These are phyloP conservation scores for Pseudochirops corinnae DNA, from an alignment of 2,797 vertebrate genomes.

Conservation along the genomic window DNA sequence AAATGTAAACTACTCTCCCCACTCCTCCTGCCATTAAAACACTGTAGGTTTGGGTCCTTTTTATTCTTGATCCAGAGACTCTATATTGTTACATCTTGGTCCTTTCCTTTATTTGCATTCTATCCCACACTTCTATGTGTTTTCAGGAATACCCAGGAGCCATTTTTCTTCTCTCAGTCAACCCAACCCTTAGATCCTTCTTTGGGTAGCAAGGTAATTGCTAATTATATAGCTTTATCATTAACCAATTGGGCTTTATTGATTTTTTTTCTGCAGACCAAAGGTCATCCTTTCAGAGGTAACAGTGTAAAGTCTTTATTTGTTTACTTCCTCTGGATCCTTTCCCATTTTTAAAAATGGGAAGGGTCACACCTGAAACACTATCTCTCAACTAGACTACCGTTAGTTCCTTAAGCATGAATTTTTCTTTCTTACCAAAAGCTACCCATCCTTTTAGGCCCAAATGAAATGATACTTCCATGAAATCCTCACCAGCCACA, in stretches of 20 bases:
- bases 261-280: neutral
- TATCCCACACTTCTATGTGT: neutral
- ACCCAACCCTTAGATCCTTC: neutral
- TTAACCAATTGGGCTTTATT: neutral
- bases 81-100: neutral
- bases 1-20: neutral
- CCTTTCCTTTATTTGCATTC: neutral
- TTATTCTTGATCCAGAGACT: constrained; percentile 16
- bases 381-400: neutral
- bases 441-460: neutral
- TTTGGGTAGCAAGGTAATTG: neutral
- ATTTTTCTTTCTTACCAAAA: neutral
- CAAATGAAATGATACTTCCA: neutral
- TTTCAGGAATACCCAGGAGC: neutral
- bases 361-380: neutral
- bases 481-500: neutral
- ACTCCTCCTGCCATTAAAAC: neutral
- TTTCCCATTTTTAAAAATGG: neutral
- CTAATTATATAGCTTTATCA: neutral
- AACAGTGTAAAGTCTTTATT: neutral
- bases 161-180: neutral
- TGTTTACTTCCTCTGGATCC: neutral
- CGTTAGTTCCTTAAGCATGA: neutral
- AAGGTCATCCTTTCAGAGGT: neutral
- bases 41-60: neutral